phyloP scores from a whole-genome alignment of 2,113 vertebrate species.

The Halichoeres trimaculatus region DNA sequence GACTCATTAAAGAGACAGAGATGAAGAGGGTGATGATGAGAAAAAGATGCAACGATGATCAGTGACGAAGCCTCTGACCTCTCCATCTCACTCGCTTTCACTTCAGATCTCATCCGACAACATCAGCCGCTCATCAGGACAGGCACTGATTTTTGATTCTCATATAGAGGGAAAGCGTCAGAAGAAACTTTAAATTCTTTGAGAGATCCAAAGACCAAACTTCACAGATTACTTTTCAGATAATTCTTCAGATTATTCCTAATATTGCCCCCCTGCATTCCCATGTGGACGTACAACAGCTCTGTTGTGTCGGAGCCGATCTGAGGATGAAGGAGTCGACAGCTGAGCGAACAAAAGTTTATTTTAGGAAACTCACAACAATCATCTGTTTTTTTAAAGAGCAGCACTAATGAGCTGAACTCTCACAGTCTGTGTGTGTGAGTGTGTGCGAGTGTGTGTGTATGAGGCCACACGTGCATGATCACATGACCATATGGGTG shows the following conservation, averaged over 20 bases:
- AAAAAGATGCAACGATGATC: slow-evolving; percentile 1
- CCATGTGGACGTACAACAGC: background rate
- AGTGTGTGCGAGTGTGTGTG: slow-evolving; percentile 5
- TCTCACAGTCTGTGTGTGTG: slow-evolving; percentile 48
- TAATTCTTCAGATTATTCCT: too few relatives aligned
- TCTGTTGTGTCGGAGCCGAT: background rate
- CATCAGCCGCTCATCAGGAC: too few relatives aligned
- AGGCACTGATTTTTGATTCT: too few relatives aligned
- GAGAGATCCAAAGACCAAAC: too few relatives aligned
- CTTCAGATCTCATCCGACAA: too few relatives aligned
- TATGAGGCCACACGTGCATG: slow-evolving; percentile 26
- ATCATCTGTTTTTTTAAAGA: slow-evolving; percentile 55
- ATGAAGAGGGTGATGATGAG: background rate
- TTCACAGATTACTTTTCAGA: too few relatives aligned
- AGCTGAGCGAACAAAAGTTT: slow-evolving; percentile 25
- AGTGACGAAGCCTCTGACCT: background rate
- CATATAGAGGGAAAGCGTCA: too few relatives aligned
- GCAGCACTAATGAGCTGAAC: slow-evolving; percentile 57
- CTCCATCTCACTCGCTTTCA: background rate
- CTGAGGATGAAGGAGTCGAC: background rate
- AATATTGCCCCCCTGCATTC: too few relatives aligned
- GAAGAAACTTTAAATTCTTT: too few relatives aligned
- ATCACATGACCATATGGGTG: slow-evolving; percentile 10
- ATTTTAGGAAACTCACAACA: slow-evolving; percentile 57
- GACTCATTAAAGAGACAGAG: slow-evolving; percentile 8